These are phyloP conservation scores for Malthinus seriepunctatus DNA, from an alignment of 2,888 invertebrate species.

Conservation along the genomic window DNA sequence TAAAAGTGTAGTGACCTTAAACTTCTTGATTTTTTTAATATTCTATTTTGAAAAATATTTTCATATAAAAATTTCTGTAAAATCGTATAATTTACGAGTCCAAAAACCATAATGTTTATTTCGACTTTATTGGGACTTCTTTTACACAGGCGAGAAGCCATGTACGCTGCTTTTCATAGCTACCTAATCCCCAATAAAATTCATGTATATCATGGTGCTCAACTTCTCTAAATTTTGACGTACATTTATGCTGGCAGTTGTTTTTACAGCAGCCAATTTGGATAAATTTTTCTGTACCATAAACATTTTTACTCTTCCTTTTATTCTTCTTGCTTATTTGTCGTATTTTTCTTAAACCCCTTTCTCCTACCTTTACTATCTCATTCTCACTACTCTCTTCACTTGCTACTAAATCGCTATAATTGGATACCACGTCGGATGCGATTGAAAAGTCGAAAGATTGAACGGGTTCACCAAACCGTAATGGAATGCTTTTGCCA, in stretches of 20 bases:
- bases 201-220: constrained; percentile 3
- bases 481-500: no score
- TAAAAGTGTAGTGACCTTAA: no score
- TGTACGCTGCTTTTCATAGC: neutral
- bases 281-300: neutral
- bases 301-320: neutral
- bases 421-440: no score
- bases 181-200: constrained; percentile 8
- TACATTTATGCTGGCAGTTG: constrained; percentile 1
- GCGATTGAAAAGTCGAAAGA: no score
- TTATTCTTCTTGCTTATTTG: neutral
- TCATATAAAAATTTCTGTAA: no score
- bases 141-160: constrained; percentile 5
- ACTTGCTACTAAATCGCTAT: neutral
- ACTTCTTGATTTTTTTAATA: no score
- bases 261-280: neutral
- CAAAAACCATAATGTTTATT: no score
- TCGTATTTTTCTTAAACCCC: neutral
- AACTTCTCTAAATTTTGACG: neutral
- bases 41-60: no score
- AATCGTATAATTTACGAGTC: no score
- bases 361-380: neutral
- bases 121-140: constrained; percentile 3
- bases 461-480: no score
- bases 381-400: neutral